Base-by-base conservation (phyloP, 2,797 vertebrate genomes). In the Kryptopterus vitreolus region DNA sequence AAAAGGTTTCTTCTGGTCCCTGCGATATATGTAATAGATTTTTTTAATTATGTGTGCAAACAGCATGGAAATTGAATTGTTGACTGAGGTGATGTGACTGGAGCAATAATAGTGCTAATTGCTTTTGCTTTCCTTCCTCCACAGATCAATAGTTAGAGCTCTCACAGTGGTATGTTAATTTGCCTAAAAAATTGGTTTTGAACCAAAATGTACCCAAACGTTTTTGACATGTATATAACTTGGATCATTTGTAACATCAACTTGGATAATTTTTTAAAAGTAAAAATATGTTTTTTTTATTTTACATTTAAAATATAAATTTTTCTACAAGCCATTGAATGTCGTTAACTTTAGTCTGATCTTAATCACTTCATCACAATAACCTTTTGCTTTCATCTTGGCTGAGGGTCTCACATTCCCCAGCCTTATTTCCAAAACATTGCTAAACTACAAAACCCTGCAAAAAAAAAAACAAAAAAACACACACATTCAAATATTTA, bases 401-500 rank as follows among this genome's bases (percentile, higher is more conserved):
- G 35, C 81, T 86, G 78, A 86, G 82, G 82, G 87, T 87, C 86
- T 77, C 82, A 85, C 84, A 80, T 83, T 86, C 77, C 55, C 12
- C 83, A 84, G 83, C 68, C 86, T 86, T 85, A 87, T 85, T 82
- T 88, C 77, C 46, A 78, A 81, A 86, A 86, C 77, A 52, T 89
- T 95, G 95, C 94, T 93, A 94, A 95, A 95, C 92, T 91, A 94
- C 93, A 92, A 92, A 93, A 91, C 85, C 85, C 82, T 79, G 92
- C 90, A 92, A 96, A 98, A 96, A 96, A 95, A 97, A 96, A n/a
- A n/a, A n/a, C n/a, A n/a, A n/a, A n/a, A n/a, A n/a, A n/a, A n/a
- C n/a, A n/a, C n/a, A n/a, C n/a, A 94, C 93, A 93, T 94, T 94
- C 92, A 89, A 92, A 95, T 94, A 95, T 96, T 97, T 96, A 96